Base-by-base conservation (phyloP, 2,797 vertebrate species). In the Melopsittacus undulatus region DNA sequence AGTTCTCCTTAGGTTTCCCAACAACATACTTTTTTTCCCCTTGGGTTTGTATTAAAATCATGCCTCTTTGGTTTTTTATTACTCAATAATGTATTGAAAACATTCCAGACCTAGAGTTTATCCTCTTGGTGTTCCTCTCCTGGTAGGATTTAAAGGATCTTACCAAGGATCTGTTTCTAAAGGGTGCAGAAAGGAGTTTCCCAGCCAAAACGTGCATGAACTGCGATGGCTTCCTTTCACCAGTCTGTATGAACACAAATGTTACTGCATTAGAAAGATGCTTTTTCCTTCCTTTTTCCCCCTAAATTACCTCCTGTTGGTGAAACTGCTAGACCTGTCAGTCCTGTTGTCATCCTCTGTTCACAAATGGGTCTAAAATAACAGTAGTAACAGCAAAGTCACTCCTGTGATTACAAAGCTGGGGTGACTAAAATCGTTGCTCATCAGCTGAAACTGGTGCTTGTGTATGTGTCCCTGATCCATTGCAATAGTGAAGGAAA, bases 261-360 rank as follows among this genome's bases (percentile, higher is more conserved):
- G 27, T 79, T 82, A 49, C 0, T 46, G 24, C 23, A 56, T 83
- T 7, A 80, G 92, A 69, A 45, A 92, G 11, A 24, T 38, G 11
- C 4, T 15, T 27, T 64, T 51, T 42, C 36, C 5, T 6, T 40
- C 18, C 6, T 15, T 34, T 34, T 17, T 4, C 0, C 2, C 4
- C 38, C 26, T 6, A n/a, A 43, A 72, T 49, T n/a, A 29, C 5
- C 26, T 81, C 52, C 23, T 86, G n/a, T 57, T 23, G 49, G 34
- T 73, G 34, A 78, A 94, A 78, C 27, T 81, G 36, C 57, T 68
- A 30, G 64, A 68, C 22, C 15, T 43, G 10, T 43, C 46, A 40
- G 80, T 68, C 17, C 74, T 4, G 1, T 78, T 83, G 59, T 36
- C 49, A 32, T 32, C 7, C 40, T 67, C 21, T 24, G 36, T 36